These are phyloP conservation scores for Lerema accius DNA, from an alignment of 1,140 invertebrate genomes.

Conservation along the genomic window DNA sequence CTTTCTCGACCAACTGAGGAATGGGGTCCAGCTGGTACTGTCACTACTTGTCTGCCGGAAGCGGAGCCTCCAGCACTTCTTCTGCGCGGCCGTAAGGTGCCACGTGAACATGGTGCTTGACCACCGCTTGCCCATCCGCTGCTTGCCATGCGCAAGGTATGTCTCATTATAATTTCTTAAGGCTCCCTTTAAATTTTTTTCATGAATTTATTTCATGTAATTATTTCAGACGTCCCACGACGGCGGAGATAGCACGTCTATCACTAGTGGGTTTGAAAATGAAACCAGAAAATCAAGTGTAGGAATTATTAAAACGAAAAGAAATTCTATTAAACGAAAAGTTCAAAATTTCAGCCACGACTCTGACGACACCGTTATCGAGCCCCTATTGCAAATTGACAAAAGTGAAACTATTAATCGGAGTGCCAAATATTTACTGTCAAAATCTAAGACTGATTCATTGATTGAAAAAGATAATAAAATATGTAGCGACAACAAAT, in stretches of 20 bases:
- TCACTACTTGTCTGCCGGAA: constrained; percentile 57
- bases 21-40: constrained; percentile 84
- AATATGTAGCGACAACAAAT: constrained; percentile 38
- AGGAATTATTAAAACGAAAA: constrained; percentile 70
- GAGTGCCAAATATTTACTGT: constrained; percentile 71
- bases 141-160: constrained; percentile 67
- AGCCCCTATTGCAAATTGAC: constrained; percentile 72
- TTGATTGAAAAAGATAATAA: constrained; percentile 47
- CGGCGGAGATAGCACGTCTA: constrained; percentile 66
- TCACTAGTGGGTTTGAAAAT: constrained; percentile 72
- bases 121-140: constrained; percentile 73
- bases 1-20: constrained; percentile 85
- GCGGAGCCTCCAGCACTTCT: constrained; percentile 82
- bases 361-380: constrained; percentile 71
- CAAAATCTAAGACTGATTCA: constrained; percentile 70
- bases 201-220: constrained; percentile 22
- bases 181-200: neutral
- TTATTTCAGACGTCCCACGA: constrained; percentile 71
- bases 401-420: constrained; percentile 57
- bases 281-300: constrained; percentile 65
- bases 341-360: constrained; percentile 69
- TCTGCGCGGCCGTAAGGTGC: constrained; percentile 84
- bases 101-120: constrained; percentile 79
- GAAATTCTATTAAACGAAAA: constrained; percentile 72
- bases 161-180: constrained; percentile 3